phyloP scores from a whole-genome alignment of 2,888 invertebrate genomes.

The Microplitis manilae region DNA sequence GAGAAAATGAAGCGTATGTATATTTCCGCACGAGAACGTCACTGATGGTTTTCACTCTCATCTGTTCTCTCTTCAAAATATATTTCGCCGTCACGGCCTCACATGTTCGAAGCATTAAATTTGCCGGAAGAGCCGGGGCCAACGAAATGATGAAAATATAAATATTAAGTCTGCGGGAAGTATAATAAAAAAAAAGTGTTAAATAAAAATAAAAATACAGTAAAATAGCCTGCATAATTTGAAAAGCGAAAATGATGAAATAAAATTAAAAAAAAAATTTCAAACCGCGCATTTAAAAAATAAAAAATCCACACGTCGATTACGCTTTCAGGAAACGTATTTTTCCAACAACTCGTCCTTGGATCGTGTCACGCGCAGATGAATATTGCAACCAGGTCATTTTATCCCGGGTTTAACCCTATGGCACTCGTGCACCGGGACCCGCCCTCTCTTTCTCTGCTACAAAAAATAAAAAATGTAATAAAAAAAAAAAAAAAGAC shows the following conservation, averaged over 20 bases:
- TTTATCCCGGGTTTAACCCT: constrained; percentile 39
- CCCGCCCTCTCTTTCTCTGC: constrained; percentile 5
- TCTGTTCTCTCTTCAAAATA: constrained; percentile 3
- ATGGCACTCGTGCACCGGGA: constrained; percentile 14
- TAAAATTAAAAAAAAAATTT: constrained; percentile 1
- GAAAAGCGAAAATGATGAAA: not conserved
- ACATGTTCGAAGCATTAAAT: constrained; percentile 10
- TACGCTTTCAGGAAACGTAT: constrained; percentile 44
- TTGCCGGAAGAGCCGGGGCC: constrained; percentile 13
- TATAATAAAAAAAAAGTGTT: not conserved
- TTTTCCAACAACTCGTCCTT: constrained; percentile 27
- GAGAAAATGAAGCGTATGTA: constrained; percentile 25
- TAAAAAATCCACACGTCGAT: constrained; percentile 32
- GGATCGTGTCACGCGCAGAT: constrained; percentile 41
- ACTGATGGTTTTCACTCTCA: constrained; percentile 7
- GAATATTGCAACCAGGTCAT: constrained; percentile 44
- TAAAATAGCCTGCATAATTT: not conserved
- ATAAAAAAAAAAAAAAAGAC: not conserved
- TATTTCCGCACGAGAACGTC: constrained; percentile 17
- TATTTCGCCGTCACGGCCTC: constrained; percentile 3
- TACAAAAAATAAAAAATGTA: constrained; percentile 12
- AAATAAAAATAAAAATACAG: not conserved
- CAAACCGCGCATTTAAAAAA: not conserved
- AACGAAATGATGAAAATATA: constrained; percentile 10
- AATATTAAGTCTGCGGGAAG: not conserved